Conservation (phyloP, 2,113 vertebrate genomes). For the Myiozetetes cayanensis region DNA sequence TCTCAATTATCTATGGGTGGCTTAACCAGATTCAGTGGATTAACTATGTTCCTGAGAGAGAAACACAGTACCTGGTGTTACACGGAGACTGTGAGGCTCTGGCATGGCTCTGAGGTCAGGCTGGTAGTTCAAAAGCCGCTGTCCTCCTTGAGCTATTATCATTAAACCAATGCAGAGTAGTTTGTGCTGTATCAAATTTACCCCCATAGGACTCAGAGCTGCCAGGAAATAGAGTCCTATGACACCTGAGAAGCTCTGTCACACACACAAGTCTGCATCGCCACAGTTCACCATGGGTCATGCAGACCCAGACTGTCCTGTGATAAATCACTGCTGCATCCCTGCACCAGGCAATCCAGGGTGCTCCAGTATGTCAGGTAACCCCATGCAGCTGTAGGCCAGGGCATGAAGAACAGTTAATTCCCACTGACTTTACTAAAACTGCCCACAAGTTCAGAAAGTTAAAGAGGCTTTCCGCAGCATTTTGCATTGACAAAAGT, state of each 20-base stretch:
- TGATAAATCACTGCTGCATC: neutral
- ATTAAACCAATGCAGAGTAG: neutral
- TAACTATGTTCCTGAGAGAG: neutral
- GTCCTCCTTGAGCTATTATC: neutral
- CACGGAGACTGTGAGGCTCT: neutral
- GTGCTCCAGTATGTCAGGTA: rapidly evolving
- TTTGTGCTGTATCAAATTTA: neutral
- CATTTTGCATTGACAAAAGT: neutral
- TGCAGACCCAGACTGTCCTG: neutral
- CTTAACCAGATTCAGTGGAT: neutral
- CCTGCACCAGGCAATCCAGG: neutral
- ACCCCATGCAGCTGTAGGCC: neutral
- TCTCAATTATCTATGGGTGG: neutral
- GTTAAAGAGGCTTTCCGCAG: neutral
- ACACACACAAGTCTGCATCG: neutral
- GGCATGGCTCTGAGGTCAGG: neutral
- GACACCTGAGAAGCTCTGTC: neutral
- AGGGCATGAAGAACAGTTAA: neutral
- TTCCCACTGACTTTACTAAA: neutral
- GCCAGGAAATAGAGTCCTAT: neutral
- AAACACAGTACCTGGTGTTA: neutral
- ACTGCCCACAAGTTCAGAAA: neutral
- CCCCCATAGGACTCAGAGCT: neutral
- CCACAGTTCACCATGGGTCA: rapidly evolving
- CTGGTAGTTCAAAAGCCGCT: neutral